Base-by-base conservation (phyloP, 2,797 vertebrate species). In the Cetoscarus ocellatus region DNA sequence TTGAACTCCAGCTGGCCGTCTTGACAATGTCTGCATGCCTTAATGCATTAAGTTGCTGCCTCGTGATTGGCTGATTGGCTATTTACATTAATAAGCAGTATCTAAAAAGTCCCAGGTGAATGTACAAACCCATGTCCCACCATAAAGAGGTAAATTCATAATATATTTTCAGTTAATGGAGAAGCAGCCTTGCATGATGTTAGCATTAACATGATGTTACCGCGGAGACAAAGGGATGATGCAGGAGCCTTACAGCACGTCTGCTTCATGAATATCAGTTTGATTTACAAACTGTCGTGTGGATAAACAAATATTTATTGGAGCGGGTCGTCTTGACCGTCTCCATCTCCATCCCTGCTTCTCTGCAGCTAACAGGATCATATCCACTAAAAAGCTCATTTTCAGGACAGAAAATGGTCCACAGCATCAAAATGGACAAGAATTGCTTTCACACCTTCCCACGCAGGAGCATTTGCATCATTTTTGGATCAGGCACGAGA, bases 391-490 rank as follows among this genome's bases (percentile, higher is more conserved):
- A 88, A 82, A 64, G 54, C 47, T 67, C 67, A 73, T 87, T 84
- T 83, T 84, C 57, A 75, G 34, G 40, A 78, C 65, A 60, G 68
- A 67, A 72, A 86, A 67, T 48, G 43, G 73, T 79, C 77, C 35
- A 67, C 67, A 61, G 67, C 55, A 63, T 74, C 67, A 78, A 74
- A 85, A 85, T 78, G 44, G 72, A 85, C 56, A 68, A 57, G 71
- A 88, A 88, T 85, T 75, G 79, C 76, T 84, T 88, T 88, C 85
- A 84, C 86, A 88, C 76, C 84, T 84, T 88, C 86, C 87, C 86
- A 86, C 86, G 58, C 83, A 62, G 52, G 13, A 54, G 61, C 73
- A 79, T 88, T 73, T 78, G 55, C 76, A 77, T 86, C 73, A 68
- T 86, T 80, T 83, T 80, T 79, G 72, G 67, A 87, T 68, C 70